Percentiles rank a stretch among this genome's conserved stretches.
These are phyloP conservation scores for Encarsia formosa DNA, from an alignment of 2,888 invertebrate species.

Conservation along the genomic window DNA sequence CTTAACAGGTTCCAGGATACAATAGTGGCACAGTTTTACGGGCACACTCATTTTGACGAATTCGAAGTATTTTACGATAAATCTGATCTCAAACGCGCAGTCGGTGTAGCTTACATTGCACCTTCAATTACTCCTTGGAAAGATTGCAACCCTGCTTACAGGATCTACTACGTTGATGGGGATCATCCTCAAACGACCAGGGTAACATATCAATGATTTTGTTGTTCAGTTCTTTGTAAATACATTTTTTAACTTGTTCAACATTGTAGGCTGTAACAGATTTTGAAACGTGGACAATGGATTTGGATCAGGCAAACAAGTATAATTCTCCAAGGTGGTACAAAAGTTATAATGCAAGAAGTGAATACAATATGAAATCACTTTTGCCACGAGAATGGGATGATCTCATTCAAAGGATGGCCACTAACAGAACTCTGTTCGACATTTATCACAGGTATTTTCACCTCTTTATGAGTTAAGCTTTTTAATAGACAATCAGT, in stretches of 20 bases:
- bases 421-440: constrained; percentile 4
- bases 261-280: constrained; percentile 18
- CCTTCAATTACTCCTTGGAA: constrained; percentile 94
- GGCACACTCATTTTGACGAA: constrained; percentile 60
- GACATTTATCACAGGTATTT: constrained; percentile 18
- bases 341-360: constrained; percentile 17
- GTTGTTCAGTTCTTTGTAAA: too few species aligned
- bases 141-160: constrained; percentile 89
- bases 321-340: constrained; percentile 20
- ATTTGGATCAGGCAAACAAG: constrained; percentile 21
- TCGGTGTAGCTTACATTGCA: constrained; percentile 85
- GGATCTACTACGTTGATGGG: constrained; percentile 93
- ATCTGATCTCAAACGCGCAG: constrained; percentile 74
- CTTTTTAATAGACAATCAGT: too few species aligned
- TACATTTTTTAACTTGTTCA: too few species aligned
- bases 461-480: too few species aligned
- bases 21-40: constrained; percentile 23
- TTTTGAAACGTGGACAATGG: constrained; percentile 24
- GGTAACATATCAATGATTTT: too few species aligned
- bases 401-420: constrained; percentile 15
- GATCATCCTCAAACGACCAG: constrained; percentile 80
- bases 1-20: constrained; percentile 42
- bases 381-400: constrained; percentile 20
- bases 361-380: constrained; percentile 18
- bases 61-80: constrained; percentile 91